Base-by-base conservation (phyloP, 2,888 invertebrate genomes). In the Leptinotarsa peninsularis region DNA sequence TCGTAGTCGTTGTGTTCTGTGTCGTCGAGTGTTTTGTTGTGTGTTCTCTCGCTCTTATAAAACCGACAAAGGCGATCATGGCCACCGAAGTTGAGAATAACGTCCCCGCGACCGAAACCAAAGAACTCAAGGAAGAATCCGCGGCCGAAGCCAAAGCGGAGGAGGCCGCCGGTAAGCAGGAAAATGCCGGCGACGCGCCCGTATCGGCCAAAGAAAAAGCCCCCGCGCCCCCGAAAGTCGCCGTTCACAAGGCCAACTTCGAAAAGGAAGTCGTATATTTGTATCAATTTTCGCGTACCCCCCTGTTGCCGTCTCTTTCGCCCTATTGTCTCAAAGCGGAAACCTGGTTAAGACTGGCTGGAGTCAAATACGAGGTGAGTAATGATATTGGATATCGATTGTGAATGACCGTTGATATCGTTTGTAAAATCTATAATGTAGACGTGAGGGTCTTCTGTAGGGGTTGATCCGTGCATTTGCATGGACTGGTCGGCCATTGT, bases 261-360 rank as follows among this genome's bases (percentile, higher is more conserved):
- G 96, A 97, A 86, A 95, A 96, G 90, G 98, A 98, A 89, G 91
- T 95, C 85, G 95, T 97, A 81, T 98, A 98, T 90, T 90, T 98
- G 88, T 97, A 97, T 89, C 98, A 98, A 90, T 96, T 98, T 89
- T 93, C 96, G 82, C 93, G 98, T 87, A 96, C 96, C 82, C 95
- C 96, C 82, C 91, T 95, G 87, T 90, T 97, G 87, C 97, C 97
- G 77, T 96, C 97, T 79, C 91, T 96, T 84, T 97, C 97, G 82
- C 96, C 97, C 76, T 97, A 95, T 89, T 97, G 96, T 90, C 92
- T 98, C 88, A 98, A 98, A 92, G 95, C 97, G 84, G 98, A 98
- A 91, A 96, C 97, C 86, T 98, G 97, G 96, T 92, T 98, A 82
- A 93, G 98, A 88, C 92, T 98, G 85, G 94, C 94, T 86, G 96